Conservation (phyloP, 2,113 vertebrate genomes). For the Oryzias celebensis region DNA sequence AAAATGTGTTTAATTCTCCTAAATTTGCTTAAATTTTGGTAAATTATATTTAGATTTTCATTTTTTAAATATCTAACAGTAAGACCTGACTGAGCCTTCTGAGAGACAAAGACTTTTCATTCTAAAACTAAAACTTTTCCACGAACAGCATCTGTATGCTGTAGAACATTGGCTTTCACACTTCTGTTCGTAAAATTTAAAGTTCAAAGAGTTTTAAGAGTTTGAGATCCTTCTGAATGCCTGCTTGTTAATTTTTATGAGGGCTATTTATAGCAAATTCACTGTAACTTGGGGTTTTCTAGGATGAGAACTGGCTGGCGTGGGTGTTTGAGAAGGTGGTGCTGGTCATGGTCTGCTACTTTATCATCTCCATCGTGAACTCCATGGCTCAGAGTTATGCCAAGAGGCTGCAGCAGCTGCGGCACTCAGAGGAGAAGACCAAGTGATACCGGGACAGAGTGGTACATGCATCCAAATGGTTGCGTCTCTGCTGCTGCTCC, state of each 20-base stretch:
- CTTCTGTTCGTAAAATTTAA: too few species aligned
- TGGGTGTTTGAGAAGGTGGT: constrained; percentile 99
- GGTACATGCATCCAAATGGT: constrained; percentile 48
- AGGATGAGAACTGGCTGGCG: constrained; percentile 97
- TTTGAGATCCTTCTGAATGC: not conserved
- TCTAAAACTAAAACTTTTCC: too few species aligned
- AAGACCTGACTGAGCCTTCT: too few species aligned
- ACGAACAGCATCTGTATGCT: too few species aligned
- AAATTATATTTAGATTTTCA: too few species aligned
- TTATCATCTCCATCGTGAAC: constrained; percentile 96
- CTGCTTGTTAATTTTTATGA: not conserved
- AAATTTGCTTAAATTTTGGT: too few species aligned
- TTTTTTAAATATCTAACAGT: too few species aligned
- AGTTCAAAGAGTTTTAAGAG: too few species aligned
- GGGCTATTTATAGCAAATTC: not conserved
- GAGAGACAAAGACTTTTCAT: too few species aligned
- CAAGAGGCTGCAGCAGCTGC: constrained; percentile 91
- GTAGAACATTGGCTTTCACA: too few species aligned
- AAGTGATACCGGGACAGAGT: constrained; percentile 83
- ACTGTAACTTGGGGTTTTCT: constrained; percentile 33
- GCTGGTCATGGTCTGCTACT: constrained; percentile 97
- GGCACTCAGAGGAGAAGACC: constrained; percentile 91
- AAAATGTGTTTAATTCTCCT: too few species aligned
- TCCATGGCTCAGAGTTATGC: constrained; percentile 98
- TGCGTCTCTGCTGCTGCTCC: constrained; percentile 54